Base-by-base conservation (phyloP, 2,113 vertebrate genomes). In the Protobothrops flavoviridis region DNA sequence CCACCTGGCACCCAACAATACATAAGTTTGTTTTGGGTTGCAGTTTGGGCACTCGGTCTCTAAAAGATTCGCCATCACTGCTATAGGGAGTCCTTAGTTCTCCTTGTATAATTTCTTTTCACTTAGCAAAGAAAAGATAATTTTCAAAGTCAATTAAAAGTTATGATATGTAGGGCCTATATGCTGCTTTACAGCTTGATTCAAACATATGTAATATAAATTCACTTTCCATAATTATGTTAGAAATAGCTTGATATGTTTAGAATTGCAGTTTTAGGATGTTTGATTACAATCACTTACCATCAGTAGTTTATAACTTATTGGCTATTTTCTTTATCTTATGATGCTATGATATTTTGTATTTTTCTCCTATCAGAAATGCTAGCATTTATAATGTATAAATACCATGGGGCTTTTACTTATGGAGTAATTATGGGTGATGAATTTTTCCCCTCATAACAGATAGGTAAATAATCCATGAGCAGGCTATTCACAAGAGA, bases 391-490 rank as follows among this genome's bases (percentile, higher is more conserved):
- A 26, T 87, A 87, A 87, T 29, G 23, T 52, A 61, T 88, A 94
- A 95, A 94, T 64, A 90, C 33, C 24, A 57, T 94, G 90, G 89
- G 91, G 93, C 89, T 86, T 94, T 89, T 74, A 86, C 45, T 94
- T 59, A 91, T 8, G 3, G 90, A 33, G 53, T 53, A 93, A n/a
- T 91, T 85, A 91, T 15, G 57, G 23, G 29, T 94, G 93, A 0
- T 26, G 52, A 89, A 92, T 17, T 93, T 93, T 45, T 52, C 45
- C 93, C 92, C 15, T 95, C 93, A 92, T 33, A 86, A 91, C n/a
- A 24, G 29, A 13, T 92, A 95, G 91, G 94, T 94, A 96, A 97
- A 97, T 96, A 96, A 95, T 95, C 90, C 50, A 0, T 90, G 53
- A 21, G 94, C 92, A 94, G 96, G 95, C 94, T 87, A 92, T 88